A percentile compares a stretch with the other conserved stretches of the same genome.
Evolutionary conservation across 2,888 invertebrate species (phyloP).

Genomic region (Platerodrilus igneus): DNA sequence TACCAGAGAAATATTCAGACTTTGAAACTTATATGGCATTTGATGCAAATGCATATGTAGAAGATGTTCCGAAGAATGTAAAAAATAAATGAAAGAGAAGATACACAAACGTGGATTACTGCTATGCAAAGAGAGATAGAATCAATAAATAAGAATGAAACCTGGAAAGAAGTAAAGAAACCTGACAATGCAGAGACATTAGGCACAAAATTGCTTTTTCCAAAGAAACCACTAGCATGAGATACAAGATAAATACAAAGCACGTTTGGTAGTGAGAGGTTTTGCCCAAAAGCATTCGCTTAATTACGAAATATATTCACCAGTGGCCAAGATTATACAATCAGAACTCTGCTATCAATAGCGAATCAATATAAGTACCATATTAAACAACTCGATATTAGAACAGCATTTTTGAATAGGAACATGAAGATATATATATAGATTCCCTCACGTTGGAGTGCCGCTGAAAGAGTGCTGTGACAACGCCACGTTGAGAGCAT

Average conservation of each 20-base stretch:
- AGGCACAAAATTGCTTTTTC: background rate
- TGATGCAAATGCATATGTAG: background rate
- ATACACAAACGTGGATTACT: background rate
- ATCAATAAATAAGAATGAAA: slow-evolving; percentile 4
- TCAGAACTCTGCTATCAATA: no score
- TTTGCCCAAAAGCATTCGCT: no score
- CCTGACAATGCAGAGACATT: background rate
- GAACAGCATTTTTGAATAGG: no score
- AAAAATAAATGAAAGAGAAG: background rate
- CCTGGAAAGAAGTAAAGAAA: background rate
- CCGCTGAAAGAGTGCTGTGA: no score
- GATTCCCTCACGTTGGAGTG: no score
- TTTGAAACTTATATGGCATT: slow-evolving; percentile 1
- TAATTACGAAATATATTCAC: no score
- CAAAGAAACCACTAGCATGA: background rate
- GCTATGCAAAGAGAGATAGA: slow-evolving; percentile 2
- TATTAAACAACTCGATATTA: no score
- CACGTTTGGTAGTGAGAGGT: no score
- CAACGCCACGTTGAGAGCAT: no score
- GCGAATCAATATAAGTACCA: no score
- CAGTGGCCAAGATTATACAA: no score
- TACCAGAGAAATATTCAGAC: slow-evolving; percentile 1
- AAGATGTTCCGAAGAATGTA: slow-evolving; percentile 2
- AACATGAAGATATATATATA: no score
- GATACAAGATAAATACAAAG: slow-evolving; percentile 3